Conservation (phyloP, 2,797 vertebrate species). For the Peromyscus aztecus region DNA sequence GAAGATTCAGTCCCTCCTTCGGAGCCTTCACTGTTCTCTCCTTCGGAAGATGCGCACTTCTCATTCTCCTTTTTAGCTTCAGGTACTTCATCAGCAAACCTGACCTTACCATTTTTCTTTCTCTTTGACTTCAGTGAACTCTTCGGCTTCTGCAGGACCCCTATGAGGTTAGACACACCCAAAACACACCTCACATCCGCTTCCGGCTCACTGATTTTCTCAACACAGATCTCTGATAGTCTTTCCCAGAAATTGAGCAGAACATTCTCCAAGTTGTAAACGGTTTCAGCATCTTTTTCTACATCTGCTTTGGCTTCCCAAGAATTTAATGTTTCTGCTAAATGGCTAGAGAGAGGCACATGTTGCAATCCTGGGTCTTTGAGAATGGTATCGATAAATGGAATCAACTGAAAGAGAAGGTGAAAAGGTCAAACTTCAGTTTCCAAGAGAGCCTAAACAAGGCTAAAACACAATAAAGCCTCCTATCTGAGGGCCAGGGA, state of each 20-base stretch:
- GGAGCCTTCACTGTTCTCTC: slow-evolving; percentile 81
- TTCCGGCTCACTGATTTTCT: slow-evolving; percentile 89
- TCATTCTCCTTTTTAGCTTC: slow-evolving; percentile 77
- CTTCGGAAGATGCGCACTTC: slow-evolving; percentile 73
- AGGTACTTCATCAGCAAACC: slow-evolving; percentile 89
- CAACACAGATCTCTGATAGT: slow-evolving; percentile 90
- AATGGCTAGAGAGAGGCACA: slow-evolving; percentile 92
- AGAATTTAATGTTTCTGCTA: slow-evolving; percentile 92
- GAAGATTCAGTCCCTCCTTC: slow-evolving; percentile 59
- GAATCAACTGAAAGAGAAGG: slow-evolving; percentile 91
- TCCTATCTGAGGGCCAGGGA: not conserved
- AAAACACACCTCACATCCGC: slow-evolving; percentile 90
- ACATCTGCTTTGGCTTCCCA: slow-evolving; percentile 94
- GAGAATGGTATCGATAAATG: slow-evolving; percentile 91
- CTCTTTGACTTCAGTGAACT: slow-evolving; percentile 84
- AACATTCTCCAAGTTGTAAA: slow-evolving; percentile 89
- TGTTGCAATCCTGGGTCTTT: slow-evolving; percentile 91
- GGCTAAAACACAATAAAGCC: not conserved
- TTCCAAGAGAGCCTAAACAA: slow-evolving; percentile 47
- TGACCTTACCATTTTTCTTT: slow-evolving; percentile 92
- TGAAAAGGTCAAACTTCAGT: slow-evolving; percentile 41
- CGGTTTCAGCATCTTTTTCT: slow-evolving; percentile 71
- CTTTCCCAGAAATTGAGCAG: slow-evolving; percentile 94
- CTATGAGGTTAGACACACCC: slow-evolving; percentile 92
- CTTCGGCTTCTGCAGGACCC: slow-evolving; percentile 92